Evolutionary conservation across 1,140 invertebrate genomes (phyloP), one percentile per base, ranked within the genome.

Genomic region (Bactericera cockerelli): DNA sequence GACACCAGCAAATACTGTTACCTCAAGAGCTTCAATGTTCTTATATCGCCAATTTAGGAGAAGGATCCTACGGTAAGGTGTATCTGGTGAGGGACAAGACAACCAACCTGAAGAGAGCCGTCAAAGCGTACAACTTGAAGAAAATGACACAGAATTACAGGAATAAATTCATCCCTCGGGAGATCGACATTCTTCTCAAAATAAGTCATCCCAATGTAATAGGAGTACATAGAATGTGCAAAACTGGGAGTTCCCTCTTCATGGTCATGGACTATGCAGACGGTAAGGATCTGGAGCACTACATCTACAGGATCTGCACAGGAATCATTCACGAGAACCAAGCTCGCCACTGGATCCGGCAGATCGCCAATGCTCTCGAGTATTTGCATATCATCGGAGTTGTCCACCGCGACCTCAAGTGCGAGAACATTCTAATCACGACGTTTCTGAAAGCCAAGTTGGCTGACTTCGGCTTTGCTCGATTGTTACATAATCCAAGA

Each of bases 401-500:
- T 55, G 83, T 81, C 1, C 86, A 89, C 66, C 70, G 86, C 61
- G 82, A 84, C 68, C 69, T 84, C 33, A 88, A 89, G 71, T 88
- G 85, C 67, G 86, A 88, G 71, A 89, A 89, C 67, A 74, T 87
- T 56, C 70, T 88, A 4, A 74, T 89, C 13, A 85, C 85, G 1
- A 70, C 72, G 13, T 78, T 80, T 65, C 80, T 78, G 63, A 86
- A 84, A 62, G 72, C 84, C 1, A 87, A 87, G 70, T 71, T 87
- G n/a, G 81, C 84, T 14, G 86, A 89, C 71, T 92, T 91, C 73
- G 89, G 89, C 19, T 91, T 92, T 66, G 76, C 81, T 1, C 70
- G 80, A 3, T 69, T 65, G 19, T 61, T 61, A 3, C 25, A 42
- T 0, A 16, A 16, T 0, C 36, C 57, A 38, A 57, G 59, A 16